These are phyloP conservation scores for Rhodeus uyekii DNA, from an alignment of 2,797 vertebrate species.

Conservation along the genomic window DNA sequence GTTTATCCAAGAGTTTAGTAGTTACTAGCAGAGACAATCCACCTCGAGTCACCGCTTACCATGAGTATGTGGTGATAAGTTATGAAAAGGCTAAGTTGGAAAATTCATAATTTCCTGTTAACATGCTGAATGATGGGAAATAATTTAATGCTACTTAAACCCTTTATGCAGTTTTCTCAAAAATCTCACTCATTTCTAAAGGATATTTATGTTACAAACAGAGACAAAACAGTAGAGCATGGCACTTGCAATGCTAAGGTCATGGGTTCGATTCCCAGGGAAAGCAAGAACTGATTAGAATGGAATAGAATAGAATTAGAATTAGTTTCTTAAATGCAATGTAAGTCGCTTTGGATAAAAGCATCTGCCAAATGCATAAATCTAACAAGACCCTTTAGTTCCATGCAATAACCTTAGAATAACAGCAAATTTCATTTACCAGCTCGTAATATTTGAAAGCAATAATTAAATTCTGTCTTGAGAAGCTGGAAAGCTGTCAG, in stretches of 20 bases:
- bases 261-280: too few species aligned
- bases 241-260: too few species aligned
- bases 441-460: neutral
- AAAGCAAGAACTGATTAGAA: too few species aligned
- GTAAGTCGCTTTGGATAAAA: too few species aligned
- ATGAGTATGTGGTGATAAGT: neutral
- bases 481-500: constrained; percentile 26
- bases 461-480: constrained; percentile 5
- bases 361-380: too few species aligned
- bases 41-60: neutral
- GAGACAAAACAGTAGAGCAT: too few species aligned
- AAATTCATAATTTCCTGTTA: constrained; percentile 9
- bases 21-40: constrained; percentile 2
- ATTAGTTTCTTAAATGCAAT: too few species aligned
- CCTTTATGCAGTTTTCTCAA: neutral
- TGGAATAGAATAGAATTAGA: too few species aligned
- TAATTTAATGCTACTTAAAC: neutral
- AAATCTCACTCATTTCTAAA: neutral
- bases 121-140: constrained; percentile 5
- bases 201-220: constrained; percentile 1
- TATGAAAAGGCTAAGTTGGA: neutral
- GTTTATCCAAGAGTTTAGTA: neutral
- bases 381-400: neutral
- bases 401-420: neutral
- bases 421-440: neutral